Evolutionary conservation across 2,888 invertebrate species (phyloP).

Genomic region (Tiphia femorata): DNA sequence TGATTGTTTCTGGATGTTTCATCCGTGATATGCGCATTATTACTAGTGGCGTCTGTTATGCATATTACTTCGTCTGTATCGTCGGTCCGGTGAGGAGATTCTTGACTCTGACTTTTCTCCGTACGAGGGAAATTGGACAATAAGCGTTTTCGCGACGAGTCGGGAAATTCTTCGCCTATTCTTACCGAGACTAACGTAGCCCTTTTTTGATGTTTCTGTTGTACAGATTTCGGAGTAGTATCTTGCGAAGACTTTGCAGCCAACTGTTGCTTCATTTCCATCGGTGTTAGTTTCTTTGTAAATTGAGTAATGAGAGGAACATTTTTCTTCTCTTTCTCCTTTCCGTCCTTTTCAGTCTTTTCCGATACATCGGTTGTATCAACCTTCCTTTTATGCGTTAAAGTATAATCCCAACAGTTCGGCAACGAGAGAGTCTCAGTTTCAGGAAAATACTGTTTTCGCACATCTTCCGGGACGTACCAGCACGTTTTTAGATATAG

Average conservation of each 20-base stretch:
- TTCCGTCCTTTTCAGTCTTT: slow-evolving; percentile 37
- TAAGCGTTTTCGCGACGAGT: slow-evolving; percentile 42
- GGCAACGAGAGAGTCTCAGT: slow-evolving; percentile 70
- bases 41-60: neutral
- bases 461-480: slow-evolving; percentile 74
- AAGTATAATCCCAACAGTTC: slow-evolving; percentile 73
- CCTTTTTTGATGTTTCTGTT: slow-evolving; percentile 53
- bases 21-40: too few species aligned
- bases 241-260: slow-evolving; percentile 18
- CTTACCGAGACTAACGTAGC: slow-evolving; percentile 59
- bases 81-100: too few species aligned
- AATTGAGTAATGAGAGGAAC: slow-evolving; percentile 70
- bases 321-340: slow-evolving; percentile 56
- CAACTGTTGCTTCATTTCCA: slow-evolving; percentile 61
- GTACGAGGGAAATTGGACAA: slow-evolving; percentile 31
- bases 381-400: slow-evolving; percentile 46
- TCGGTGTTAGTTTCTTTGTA: slow-evolving; percentile 64
- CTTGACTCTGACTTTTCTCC: neutral
- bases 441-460: slow-evolving; percentile 71
- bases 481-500: slow-evolving; percentile 75
- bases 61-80: too few species aligned
- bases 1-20: too few species aligned
- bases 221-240: slow-evolving; percentile 31
- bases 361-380: slow-evolving; percentile 33
- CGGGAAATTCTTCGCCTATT: slow-evolving; percentile 49